Conservation (phyloP, 2,113 vertebrate genomes). For the Delphinapterus leucas region DNA sequence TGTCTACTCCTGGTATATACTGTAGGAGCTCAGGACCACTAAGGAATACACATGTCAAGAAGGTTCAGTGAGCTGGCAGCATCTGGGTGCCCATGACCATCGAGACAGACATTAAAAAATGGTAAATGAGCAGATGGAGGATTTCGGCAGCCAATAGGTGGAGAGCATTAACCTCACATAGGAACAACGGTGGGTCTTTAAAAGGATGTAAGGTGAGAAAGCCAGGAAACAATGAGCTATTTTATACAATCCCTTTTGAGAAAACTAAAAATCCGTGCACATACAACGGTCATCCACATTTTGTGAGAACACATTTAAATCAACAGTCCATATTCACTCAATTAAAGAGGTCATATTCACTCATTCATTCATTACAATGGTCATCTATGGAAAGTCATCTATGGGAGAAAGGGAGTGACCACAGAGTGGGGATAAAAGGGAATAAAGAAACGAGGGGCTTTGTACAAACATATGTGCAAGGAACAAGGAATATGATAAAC, state of each 20-base stretch:
- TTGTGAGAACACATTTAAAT: neutral
- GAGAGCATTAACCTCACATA: rapidly evolving
- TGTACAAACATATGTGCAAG: neutral
- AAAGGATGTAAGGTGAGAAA: neutral
- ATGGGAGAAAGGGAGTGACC: too few relatives aligned
- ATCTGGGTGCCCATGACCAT: neutral
- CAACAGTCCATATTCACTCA: neutral
- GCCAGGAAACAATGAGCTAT: neutral
- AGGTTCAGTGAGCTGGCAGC: neutral
- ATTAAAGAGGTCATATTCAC: neutral
- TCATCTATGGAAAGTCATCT: neutral
- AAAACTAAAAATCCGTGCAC: neutral
- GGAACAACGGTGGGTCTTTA: neutral
- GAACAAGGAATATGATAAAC: neutral
- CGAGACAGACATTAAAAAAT: rapidly evolving
- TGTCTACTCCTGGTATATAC: neutral
- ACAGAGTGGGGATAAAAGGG: too few relatives aligned
- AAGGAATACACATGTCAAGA: neutral
- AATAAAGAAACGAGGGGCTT: neutral
- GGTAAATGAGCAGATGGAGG: neutral
- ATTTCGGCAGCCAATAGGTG: neutral
- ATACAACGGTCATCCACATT: neutral
- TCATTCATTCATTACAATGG: neutral
- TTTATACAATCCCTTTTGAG: neutral
- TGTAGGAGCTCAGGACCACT: too few relatives aligned